Base-by-base conservation (phyloP, 2,888 invertebrate species). In the Rhabditophanes sp. region DNA sequence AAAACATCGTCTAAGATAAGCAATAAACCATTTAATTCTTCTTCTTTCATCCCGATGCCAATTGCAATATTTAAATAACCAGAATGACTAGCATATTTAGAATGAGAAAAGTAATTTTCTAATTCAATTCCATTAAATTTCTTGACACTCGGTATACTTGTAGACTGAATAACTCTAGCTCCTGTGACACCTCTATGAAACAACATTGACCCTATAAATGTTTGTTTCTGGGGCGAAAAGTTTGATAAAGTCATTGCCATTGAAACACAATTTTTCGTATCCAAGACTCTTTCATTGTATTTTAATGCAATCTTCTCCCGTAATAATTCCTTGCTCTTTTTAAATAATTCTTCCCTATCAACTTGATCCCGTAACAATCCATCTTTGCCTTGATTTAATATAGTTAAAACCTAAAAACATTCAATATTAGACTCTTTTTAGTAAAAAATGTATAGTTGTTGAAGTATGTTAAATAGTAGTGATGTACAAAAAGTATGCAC, bases 41-140 rank as follows among this genome's bases (percentile, higher is more conserved):
- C n/a, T n/a, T n/a, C n/a, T 21, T 8, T 9, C 35, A 37, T 33
- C 47, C 52, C 56, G 8, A 56, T 44, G 6, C 46, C 51, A 33
- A 50, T 52, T 1, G 56, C 56, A 25, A 56, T 39, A 25, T 49
- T 54, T 19, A 56, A 30, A 33, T 56, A 56, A n/a, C 52, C 51
- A 3, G 43, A 41, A 27, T 51, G 51, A 25, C 47, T 43, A 22
- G 45, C 51, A 9, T 30, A 28, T n/a, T n/a, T n/a, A 1, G 47
- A 34, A 28, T 56, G 56, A 5, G 53, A 51, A 11, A 53, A 53
- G 15, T 48, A 56, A 31, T 54, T 54, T 9, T 40, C 27, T 23
- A 53, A 55, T 9, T 53, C 48, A n/a, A n/a, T n/a, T n/a, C n/a
- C n/a, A n/a, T n/a, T n/a, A 29, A 41, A 35, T 11, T 42, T 49